Base-by-base conservation (phyloP, 2,797 vertebrate genomes). In the Anomalospiza imberbis region DNA sequence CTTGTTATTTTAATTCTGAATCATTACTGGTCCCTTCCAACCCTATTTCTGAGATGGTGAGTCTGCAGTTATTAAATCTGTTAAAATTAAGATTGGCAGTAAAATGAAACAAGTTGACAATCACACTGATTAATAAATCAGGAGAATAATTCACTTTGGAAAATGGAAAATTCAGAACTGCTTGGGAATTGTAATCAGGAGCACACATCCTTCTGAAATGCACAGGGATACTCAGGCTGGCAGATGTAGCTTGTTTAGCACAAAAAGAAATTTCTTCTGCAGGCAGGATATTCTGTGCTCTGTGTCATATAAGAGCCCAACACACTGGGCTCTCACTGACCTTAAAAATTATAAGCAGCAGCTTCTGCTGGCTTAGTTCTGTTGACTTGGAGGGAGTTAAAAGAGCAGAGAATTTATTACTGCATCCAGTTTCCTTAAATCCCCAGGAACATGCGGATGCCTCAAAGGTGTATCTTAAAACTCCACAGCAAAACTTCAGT, bases 351-450 rank as follows among this genome's bases (percentile, higher is more conserved):
- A 31, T 8, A 79, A 65, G 65, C 53, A 91, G 47, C 18, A 82
- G 7, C 51, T 93, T 92, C 86, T 80, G 14, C 31, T 55, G 22
- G 20, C 36, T 93, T 71, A 54, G 73, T 82, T 83, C 61, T 87
- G n/a, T 75, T 95, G 86, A 58, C 62, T 74, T 65, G 36, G 50
- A 62, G 68, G 38, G n/a, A 88, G 58, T 62, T 76, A 88, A 66
- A 89, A 57, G 18, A 85, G 17, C 50, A 92, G 65, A 89, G 38
- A 91, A 89, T 85, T 94, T 82, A 83, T 85, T 74, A 74, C 42
- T 72, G 20, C 44, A 68, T 88, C 42, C 25, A 58, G 26, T 74
- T 83, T 92, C 61, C 36, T 93, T 84, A 95, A 89, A 85, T 94
- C 58, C 74, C 40, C 38, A 51, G 75, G 54, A 95, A 73, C 45